Conservation (phyloP, 1,140 invertebrate genomes). For the Bombus superbus region DNA sequence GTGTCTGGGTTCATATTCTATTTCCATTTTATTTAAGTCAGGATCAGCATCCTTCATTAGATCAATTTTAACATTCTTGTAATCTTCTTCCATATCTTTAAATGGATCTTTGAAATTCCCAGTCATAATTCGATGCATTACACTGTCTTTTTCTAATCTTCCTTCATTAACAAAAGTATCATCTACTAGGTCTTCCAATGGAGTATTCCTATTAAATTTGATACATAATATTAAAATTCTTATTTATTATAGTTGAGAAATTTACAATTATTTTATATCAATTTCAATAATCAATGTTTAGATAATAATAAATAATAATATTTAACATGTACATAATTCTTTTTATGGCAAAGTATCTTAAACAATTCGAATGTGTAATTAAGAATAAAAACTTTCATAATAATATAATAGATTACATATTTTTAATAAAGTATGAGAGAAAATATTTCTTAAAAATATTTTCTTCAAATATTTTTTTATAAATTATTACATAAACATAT, state of each 20-base stretch:
- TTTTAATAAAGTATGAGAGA: neutral
- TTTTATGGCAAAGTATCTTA: neutral
- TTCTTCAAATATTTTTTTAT: neutral
- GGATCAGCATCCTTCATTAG: slow-evolving; percentile 11
- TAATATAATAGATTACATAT: neutral
- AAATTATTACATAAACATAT: too few relatives aligned
- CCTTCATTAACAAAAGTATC: slow-evolving; percentile 62
- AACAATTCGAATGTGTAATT: neutral
- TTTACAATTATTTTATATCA: neutral
- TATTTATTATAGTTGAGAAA: neutral
- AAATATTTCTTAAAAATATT: neutral
- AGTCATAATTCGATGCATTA: slow-evolving; percentile 64
- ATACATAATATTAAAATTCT: neutral
- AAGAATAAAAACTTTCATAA: neutral
- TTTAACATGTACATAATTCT: too few relatives aligned
- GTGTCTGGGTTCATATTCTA: neutral
- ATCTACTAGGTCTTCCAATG: slow-evolving; percentile 67
- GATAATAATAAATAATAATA: neutral
- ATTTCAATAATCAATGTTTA: neutral
- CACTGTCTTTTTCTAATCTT: slow-evolving; percentile 66
- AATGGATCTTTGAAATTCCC: slow-evolving; percentile 66
- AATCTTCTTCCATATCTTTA: slow-evolving; percentile 60
- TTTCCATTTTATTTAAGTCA: slow-evolving; percentile 7
- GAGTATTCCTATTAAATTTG: slow-evolving; percentile 54
- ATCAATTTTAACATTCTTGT: slow-evolving; percentile 34